These are phyloP conservation scores for Penelope pileata DNA, from an alignment of 2,113 vertebrate species.

Conservation along the genomic window DNA sequence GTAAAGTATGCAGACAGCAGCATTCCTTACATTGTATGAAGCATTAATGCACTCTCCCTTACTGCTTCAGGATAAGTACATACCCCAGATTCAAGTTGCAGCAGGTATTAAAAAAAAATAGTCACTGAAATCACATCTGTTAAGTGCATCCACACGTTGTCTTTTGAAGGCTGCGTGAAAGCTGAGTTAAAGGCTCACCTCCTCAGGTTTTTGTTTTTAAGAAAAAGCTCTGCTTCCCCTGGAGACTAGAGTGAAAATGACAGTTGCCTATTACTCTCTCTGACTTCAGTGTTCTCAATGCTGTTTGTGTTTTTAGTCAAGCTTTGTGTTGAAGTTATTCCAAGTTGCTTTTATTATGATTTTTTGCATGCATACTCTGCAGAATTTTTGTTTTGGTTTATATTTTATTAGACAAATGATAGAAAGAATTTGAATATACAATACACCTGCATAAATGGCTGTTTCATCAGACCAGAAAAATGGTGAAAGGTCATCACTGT, in stretches of 20 bases:
- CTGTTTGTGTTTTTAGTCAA: background rate
- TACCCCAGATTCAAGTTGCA: constrained; percentile 14
- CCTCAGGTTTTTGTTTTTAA: background rate
- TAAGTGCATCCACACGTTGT: background rate
- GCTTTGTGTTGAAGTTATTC: background rate
- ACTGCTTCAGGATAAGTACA: constrained; percentile 13
- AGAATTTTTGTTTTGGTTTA: background rate
- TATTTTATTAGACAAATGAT: background rate
- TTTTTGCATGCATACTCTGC: background rate
- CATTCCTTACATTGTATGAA: constrained; percentile 52
- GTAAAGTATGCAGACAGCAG: constrained; percentile 31
- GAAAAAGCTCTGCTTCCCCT: background rate
- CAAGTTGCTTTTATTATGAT: background rate
- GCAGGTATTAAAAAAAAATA: constrained; percentile 5
- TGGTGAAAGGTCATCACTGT: background rate
- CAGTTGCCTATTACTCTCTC: background rate
- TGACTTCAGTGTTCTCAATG: background rate
- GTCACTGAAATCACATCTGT: background rate
- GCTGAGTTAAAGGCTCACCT: background rate
- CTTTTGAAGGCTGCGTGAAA: background rate
- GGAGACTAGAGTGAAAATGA: background rate
- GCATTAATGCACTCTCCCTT: background rate
- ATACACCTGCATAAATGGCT: background rate
- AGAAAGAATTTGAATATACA: background rate
- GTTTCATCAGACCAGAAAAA: background rate